These are phyloP conservation scores for Heliconius congener DNA, from an alignment of 1,140 invertebrate species.

Conservation along the genomic window DNA sequence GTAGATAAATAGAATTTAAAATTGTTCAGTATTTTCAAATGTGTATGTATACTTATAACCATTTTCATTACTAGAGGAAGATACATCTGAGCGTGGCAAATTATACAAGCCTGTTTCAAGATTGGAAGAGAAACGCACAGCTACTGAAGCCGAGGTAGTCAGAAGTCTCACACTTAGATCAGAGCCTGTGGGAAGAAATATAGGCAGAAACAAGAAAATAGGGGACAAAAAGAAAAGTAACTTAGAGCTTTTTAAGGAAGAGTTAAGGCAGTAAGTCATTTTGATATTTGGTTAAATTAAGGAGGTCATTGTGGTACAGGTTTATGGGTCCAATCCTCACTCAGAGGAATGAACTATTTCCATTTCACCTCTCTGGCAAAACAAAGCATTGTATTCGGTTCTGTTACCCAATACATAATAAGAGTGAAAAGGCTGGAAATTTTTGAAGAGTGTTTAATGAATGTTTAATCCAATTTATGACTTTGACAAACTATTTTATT, in stretches of 20 bases:
- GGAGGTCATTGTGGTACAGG: too few species aligned
- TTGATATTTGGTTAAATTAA: neutral
- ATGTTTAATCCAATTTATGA: too few species aligned
- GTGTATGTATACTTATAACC: neutral
- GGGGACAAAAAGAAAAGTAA: slow-evolving; percentile 98
- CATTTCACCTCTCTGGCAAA: too few species aligned
- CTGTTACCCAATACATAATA: too few species aligned
- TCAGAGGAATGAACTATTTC: too few species aligned
- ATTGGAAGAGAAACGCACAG: slow-evolving; percentile 82
- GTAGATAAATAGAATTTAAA: too few species aligned
- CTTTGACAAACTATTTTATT: slow-evolving; percentile 40
- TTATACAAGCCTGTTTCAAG: slow-evolving; percentile 96
- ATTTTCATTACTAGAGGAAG: slow-evolving; percentile 84
- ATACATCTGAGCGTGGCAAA: slow-evolving; percentile 94
- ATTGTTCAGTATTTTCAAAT: too few species aligned
- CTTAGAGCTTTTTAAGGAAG: slow-evolving; percentile 98
- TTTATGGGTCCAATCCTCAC: too few species aligned
- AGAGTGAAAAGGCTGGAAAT: too few species aligned
- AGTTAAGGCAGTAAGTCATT: slow-evolving; percentile 88
- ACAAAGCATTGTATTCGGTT: too few species aligned
- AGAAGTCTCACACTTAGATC: slow-evolving; percentile 85
- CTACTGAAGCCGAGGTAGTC: slow-evolving; percentile 85
- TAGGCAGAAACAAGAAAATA: slow-evolving; percentile 85
- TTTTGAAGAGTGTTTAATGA: too few species aligned
- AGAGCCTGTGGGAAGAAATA: slow-evolving; percentile 77